Conservation (phyloP, 2,888 invertebrate species). For the Callimorpha dominula region DNA sequence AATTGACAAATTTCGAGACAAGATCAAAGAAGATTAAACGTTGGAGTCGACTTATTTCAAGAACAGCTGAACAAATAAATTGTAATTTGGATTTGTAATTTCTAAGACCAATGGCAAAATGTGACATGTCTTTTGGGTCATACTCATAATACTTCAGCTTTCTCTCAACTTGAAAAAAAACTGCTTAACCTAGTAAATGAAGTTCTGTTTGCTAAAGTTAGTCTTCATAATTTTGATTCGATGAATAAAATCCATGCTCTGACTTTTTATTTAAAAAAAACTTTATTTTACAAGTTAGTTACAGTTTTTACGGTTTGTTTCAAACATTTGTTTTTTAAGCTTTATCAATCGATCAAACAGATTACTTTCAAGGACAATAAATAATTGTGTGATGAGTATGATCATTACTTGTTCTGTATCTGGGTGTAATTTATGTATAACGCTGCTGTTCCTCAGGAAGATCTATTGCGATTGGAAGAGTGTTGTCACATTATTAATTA, state of each 20-base stretch:
- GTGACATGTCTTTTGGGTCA: slow-evolving; percentile 25
- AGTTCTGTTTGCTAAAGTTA: slow-evolving; percentile 21
- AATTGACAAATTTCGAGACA: slow-evolving; percentile 30
- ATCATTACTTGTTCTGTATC: too few species aligned
- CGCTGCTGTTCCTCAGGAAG: too few species aligned
- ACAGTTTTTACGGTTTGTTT: neutral
- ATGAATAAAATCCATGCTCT: slow-evolving; percentile 27
- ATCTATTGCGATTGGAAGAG: too few species aligned
- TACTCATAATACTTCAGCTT: slow-evolving; percentile 23
- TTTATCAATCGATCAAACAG: too few species aligned
- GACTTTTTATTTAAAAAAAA: slow-evolving; percentile 16
- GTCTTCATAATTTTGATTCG: slow-evolving; percentile 32
- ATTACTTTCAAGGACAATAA: too few species aligned
- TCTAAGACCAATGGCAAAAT: slow-evolving; percentile 29
- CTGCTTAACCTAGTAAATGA: slow-evolving; percentile 25
- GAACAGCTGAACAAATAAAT: slow-evolving; percentile 24
- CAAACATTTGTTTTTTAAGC: neutral
- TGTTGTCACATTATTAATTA: too few species aligned
- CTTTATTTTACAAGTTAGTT: slow-evolving; percentile 15
- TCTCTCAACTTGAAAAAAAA: slow-evolving; percentile 18
- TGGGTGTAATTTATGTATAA: too few species aligned
- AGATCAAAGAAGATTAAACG: slow-evolving; percentile 29
- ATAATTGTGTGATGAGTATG: too few species aligned
- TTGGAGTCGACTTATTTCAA: slow-evolving; percentile 19
- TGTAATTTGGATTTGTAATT: slow-evolving; percentile 42